These are phyloP conservation scores for Thereva unica DNA, from an alignment of 2,888 invertebrate genomes.

Conservation along the genomic window DNA sequence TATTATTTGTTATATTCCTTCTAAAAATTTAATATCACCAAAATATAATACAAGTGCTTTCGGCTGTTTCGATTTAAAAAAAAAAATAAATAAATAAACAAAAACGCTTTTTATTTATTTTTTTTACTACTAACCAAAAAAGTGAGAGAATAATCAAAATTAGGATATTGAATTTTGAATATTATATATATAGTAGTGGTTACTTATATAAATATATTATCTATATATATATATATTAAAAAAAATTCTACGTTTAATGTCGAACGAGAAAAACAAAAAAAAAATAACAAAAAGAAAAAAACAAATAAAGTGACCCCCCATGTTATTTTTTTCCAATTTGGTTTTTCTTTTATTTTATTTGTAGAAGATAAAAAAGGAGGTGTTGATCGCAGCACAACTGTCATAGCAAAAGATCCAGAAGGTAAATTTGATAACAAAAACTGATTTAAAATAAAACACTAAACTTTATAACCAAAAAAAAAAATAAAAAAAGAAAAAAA, in stretches of 20 bases:
- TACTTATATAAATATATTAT: no score
- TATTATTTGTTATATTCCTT: no score
- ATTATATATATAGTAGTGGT: no score
- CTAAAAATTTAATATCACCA: no score
- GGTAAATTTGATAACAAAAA: constrained; percentile 54
- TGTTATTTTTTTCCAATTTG: constrained; percentile 44
- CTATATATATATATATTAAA: no score
- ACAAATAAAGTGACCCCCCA: constrained; percentile 31
- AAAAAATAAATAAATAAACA: no score
- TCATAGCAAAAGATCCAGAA: constrained; percentile 92
- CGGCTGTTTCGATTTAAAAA: no score
- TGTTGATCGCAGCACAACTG: constrained; percentile 91
- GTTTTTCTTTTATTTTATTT: constrained; percentile 48
- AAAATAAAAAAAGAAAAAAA: constrained; percentile 10
- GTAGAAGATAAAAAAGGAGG: constrained; percentile 90
- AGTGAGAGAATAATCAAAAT: no score
- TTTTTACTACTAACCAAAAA: no score
- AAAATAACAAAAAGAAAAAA: constrained; percentile 29
- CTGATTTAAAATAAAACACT: constrained; percentile 5
- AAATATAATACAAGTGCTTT: no score
- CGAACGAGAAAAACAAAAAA: constrained; percentile 13
- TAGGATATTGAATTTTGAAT: no score
- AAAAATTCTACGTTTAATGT: neutral
- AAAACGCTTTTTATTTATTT: no score
- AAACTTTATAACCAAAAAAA: constrained; percentile 21